Base-by-base conservation (phyloP, 2,888 invertebrate species). In the Patella caerulea region DNA sequence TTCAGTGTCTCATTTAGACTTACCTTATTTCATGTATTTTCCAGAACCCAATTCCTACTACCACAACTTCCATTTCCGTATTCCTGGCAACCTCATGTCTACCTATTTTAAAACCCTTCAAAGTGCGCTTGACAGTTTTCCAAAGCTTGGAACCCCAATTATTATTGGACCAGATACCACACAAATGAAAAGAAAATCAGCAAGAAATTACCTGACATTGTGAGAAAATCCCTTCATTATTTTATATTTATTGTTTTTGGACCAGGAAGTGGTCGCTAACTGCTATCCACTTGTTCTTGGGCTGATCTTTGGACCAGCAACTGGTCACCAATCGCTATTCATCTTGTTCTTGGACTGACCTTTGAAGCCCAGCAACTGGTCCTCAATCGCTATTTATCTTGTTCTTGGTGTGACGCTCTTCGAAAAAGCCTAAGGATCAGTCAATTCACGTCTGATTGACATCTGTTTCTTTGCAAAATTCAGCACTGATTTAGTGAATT, bases 101-200 rank as follows among this genome's bases (percentile, higher is more conserved):
- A 69, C 76, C 53, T 86, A 87, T 73, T 83, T 81, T 77, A 34
- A 34, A 15, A 75, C 45, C 11, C 72, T 88, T 45, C 71, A 75
- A 52, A 53, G 74, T 0, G 29, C 86, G n/a, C 77, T 86, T 17
- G 53, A 80, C 14, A 54, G 74, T 19, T 85, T 81, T 75, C 79
- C 80, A 55, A 53, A 76, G 4, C 85, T 81, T 76, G 78, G 73
- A 7, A 73, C 71, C 19, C 77, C 79, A 45, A 52, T 76, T 2
- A 80, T 87, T 14, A 80, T 84, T 14, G 88, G 88, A 9, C 88
- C 88, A 12, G 85, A 84, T 72, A 83, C 85, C 0, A 86, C 86
- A 34, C 83, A 86, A 69, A 77, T 86, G 69, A 76, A 79, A 55
- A 69, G 72, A 14, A 53, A 45, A n/a, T 73, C 34, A 7, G 45